Evolutionary conservation across 2,797 vertebrate genomes (phyloP).

Genomic region (Acanthiza pusilla): DNA sequence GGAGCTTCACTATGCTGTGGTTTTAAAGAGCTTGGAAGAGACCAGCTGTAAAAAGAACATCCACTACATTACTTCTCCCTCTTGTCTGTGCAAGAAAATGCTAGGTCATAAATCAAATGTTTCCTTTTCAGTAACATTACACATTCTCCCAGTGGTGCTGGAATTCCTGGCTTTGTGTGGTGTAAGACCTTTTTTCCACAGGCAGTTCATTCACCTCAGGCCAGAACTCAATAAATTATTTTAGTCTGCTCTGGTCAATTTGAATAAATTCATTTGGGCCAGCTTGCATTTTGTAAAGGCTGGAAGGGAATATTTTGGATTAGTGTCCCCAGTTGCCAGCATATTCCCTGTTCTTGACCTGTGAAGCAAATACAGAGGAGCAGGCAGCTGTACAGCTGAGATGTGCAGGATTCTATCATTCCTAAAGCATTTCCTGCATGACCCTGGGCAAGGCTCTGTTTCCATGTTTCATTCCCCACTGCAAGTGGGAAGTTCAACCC

Average conservation of each 20-base stretch:
- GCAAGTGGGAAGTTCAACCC: background rate
- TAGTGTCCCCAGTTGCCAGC: background rate
- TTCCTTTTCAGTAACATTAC: background rate
- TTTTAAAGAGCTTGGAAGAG: background rate
- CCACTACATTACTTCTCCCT: background rate
- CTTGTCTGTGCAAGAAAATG: background rate
- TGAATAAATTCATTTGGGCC: background rate
- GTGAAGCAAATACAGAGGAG: background rate
- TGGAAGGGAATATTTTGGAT: background rate
- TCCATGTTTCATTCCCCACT: background rate
- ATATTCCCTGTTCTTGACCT: background rate
- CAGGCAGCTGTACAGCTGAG: background rate
- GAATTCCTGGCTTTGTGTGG: background rate
- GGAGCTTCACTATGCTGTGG: background rate
- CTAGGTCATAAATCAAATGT: background rate
- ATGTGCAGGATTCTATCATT: background rate
- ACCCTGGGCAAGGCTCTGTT: background rate
- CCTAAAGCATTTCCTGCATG: background rate
- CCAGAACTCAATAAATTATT: background rate
- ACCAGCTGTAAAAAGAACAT: background rate
- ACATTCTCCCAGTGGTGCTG: background rate
- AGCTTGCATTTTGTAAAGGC: background rate
- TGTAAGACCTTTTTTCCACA: background rate
- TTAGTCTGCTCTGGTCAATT: background rate
- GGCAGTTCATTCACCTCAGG: background rate